Evolutionary conservation across 2,113 vertebrate species (phyloP), one percentile per base, ranked within the genome.

Genomic region (Nematolebias whitei): DNA sequence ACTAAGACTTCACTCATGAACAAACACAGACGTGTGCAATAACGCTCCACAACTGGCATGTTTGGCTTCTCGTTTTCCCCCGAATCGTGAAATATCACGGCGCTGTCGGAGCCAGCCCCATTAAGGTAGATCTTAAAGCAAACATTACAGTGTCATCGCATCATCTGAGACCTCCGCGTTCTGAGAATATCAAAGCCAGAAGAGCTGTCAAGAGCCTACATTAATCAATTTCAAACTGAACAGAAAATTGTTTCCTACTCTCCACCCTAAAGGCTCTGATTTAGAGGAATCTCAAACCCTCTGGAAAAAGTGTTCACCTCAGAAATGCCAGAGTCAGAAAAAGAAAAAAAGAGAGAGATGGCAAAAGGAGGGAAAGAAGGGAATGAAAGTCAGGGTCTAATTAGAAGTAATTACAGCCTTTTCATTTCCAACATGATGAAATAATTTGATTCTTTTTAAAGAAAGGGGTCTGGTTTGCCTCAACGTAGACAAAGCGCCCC

Each of bases 401-500:
- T 98, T 98, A 96, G 94, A 94, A 96, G 94, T 97, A 98, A 98
- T 98, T 98, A 96, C 94, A 90, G 95, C 94, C 96, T 96, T 98
- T 98, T 98, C 95, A 97, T 97, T 98, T 96, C 94, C 94, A 96
- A 96, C 96, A 97, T 98, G 96, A 98, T 97, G 96, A 98, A 98
- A 98, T 98, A 96, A 98, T 98, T 98, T 98, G 95, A 98, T 96
- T 95, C 95, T 95, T 96, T 96, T 97, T 94, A 94, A 90, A 94
- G 93, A 94, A 91, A 94, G 95, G 94, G 95, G 92, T 96, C 96
- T 98, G 96, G 94, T 94, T 98, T 95, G 94, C 91, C 95, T 98
- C 96, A 98, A 93, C 92, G 93, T 88, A 96, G 95, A 96, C 88
- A 96, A 96, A 95, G 94, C 92, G 93, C 93, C 95, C 93, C 95